phyloP scores from a whole-genome alignment of 2,797 vertebrate species.

The Acanthornis magna region DNA sequence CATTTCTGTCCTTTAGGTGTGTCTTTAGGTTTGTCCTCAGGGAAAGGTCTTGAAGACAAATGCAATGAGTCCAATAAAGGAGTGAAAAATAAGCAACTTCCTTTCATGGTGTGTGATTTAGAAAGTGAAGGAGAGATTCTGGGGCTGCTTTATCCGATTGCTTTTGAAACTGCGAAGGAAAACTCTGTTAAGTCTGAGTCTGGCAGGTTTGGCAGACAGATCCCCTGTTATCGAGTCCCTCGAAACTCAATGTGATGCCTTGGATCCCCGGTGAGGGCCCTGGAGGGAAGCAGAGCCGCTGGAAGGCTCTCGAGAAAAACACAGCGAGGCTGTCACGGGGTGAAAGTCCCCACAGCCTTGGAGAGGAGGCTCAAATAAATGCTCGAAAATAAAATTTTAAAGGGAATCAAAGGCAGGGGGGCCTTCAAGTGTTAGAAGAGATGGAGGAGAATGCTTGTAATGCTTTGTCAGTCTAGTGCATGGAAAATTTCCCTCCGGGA shows the following conservation, averaged over 20 bases:
- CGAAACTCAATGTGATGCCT: not conserved
- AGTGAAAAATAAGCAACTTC: not conserved
- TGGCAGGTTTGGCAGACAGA: not conserved
- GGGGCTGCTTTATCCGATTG: not conserved
- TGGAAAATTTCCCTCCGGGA: not conserved
- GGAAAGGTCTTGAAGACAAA: not conserved
- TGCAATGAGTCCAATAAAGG: not conserved
- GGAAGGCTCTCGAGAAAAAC: not conserved
- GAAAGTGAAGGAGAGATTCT: not conserved
- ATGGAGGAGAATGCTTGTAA: not conserved
- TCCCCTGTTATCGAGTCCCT: not conserved
- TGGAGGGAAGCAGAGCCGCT: not conserved
- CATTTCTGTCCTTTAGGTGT: not conserved
- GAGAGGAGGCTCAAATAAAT: not conserved
- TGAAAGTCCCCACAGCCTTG: not conserved
- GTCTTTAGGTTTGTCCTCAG: not conserved
- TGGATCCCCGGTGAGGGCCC: not conserved
- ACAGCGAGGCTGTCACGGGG: not conserved
- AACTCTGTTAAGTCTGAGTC: not conserved
- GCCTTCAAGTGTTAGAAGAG: not conserved
- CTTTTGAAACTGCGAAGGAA: not conserved
- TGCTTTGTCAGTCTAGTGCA: not conserved
- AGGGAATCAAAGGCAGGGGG: not conserved
- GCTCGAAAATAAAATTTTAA: not conserved
- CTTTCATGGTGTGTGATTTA: not conserved